Percentiles rank a stretch among this genome's conserved stretches.
Conservation (phyloP, 37 sponge, comb jelly and placozoan species). For the Tethya wilhelma region DNA sequence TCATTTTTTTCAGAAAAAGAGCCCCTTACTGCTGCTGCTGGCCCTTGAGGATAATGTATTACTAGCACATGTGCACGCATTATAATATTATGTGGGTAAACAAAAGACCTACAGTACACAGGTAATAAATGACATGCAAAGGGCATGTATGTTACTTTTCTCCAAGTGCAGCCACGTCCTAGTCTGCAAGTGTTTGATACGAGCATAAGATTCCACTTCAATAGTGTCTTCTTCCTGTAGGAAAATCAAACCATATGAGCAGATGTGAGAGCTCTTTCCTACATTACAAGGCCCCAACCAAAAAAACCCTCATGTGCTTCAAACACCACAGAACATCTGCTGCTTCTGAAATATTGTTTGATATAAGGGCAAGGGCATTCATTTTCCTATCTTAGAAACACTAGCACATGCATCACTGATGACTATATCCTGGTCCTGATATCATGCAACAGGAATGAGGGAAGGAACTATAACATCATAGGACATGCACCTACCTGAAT, state of each 20-base stretch:
- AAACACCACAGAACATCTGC: too few species aligned
- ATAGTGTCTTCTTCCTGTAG: conserved; percentile 65
- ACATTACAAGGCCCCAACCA: not conserved
- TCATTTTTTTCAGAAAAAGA: too few species aligned
- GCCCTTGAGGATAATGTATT: too few species aligned
- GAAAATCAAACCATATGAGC: not conserved
- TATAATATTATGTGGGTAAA: too few species aligned
- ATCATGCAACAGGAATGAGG: not conserved
- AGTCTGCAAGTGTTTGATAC: conserved; percentile 65
- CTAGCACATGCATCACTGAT: too few species aligned
- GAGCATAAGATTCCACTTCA: conserved; percentile 62
- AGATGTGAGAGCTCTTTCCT: not conserved
- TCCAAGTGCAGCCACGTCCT: conserved; percentile 68
- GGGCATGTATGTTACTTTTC: conserved; percentile 23
- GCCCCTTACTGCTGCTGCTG: too few species aligned
- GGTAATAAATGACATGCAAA: not conserved
- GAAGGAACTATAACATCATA: not conserved
- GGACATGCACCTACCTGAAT: conserved; percentile 34
- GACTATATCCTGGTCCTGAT: not conserved
- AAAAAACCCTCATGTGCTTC: not conserved
- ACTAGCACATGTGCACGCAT: too few species aligned
- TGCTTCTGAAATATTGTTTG: too few species aligned
- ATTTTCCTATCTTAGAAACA: too few species aligned
- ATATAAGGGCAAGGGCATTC: too few species aligned
- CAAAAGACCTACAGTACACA: not conserved